These are phyloP conservation scores for Tringa solitaria DNA, from an alignment of 2,113 vertebrate genomes.

Conservation along the genomic window DNA sequence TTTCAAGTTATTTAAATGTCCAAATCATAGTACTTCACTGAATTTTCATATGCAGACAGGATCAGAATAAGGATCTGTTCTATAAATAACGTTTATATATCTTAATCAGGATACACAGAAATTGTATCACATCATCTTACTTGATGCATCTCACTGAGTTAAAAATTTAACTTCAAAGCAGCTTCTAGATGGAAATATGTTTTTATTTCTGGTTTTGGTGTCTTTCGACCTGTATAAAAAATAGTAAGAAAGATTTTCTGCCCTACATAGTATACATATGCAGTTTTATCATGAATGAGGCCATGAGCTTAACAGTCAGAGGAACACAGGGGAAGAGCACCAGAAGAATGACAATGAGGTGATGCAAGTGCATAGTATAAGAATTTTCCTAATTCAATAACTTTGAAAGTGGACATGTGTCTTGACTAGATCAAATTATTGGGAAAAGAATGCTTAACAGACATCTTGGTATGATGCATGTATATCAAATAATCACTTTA, in stretches of 20 bases:
- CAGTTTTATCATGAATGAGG: not conserved
- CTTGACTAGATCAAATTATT: not conserved
- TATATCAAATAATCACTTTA: not conserved
- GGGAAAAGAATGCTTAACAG: not conserved
- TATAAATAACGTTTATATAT: not conserved
- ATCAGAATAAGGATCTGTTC: not conserved
- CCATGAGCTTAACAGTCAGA: not conserved
- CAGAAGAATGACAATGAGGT: not conserved
- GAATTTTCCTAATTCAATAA: not conserved
- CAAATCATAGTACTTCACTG: not conserved
- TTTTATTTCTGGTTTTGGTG: not conserved
- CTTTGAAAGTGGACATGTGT: not conserved
- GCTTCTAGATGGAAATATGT: not conserved
- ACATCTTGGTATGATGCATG: not conserved
- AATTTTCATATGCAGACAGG: not conserved
- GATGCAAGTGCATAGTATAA: not conserved
- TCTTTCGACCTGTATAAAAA: not conserved
- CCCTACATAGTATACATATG: accelerated
- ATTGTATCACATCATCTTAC: not conserved
- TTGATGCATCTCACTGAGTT: not conserved
- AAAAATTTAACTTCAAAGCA: not conserved
- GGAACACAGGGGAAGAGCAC: not conserved
- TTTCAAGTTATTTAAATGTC: not conserved
- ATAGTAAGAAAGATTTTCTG: not conserved
- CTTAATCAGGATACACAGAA: not conserved